Percentiles rank a stretch among this genome's conserved stretches.
Evolutionary conservation across 2,113 vertebrate species (phyloP).

Genomic region (Myrmecophaga tridactyla): DNA sequence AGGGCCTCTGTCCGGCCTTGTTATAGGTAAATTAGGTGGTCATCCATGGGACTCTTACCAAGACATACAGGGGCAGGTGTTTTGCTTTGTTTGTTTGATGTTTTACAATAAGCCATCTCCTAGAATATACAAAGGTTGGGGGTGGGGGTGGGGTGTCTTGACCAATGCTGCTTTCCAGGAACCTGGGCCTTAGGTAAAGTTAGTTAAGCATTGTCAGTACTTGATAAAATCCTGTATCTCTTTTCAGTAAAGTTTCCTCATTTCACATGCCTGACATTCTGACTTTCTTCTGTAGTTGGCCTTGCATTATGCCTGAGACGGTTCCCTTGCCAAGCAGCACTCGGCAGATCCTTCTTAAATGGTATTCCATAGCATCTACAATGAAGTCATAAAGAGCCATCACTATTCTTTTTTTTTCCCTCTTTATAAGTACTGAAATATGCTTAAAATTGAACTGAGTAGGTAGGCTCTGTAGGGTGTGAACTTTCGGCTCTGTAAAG

Average conservation of each 20-base stretch:
- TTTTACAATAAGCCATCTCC: not conserved
- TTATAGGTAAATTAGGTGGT: not conserved
- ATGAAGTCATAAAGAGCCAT: not conserved
- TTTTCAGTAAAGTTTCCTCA: not conserved
- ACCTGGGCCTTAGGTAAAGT: not conserved
- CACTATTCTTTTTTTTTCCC: not conserved
- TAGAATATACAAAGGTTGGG: not conserved
- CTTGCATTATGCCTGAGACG: not conserved
- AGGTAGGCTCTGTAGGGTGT: not conserved
- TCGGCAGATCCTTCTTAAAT: not conserved
- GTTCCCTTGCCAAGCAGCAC: not conserved
- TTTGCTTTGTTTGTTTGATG: not conserved
- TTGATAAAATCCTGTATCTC: not conserved
- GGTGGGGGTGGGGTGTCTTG: not conserved
- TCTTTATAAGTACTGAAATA: not conserved
- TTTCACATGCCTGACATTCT: not conserved
- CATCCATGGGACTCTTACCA: not conserved
- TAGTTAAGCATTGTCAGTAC: not conserved
- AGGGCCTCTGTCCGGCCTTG: not conserved
- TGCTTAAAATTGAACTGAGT: slow-evolving; percentile 1
- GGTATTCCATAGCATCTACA: not conserved
- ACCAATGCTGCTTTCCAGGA: not conserved
- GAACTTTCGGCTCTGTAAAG: not conserved
- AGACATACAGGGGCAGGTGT: not conserved
- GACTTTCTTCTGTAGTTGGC: not conserved